Percentiles rank a stretch among this genome's conserved stretches.
These are phyloP conservation scores for Leptosomus discolor DNA, from an alignment of 2,113 vertebrate genomes.

Conservation along the genomic window DNA sequence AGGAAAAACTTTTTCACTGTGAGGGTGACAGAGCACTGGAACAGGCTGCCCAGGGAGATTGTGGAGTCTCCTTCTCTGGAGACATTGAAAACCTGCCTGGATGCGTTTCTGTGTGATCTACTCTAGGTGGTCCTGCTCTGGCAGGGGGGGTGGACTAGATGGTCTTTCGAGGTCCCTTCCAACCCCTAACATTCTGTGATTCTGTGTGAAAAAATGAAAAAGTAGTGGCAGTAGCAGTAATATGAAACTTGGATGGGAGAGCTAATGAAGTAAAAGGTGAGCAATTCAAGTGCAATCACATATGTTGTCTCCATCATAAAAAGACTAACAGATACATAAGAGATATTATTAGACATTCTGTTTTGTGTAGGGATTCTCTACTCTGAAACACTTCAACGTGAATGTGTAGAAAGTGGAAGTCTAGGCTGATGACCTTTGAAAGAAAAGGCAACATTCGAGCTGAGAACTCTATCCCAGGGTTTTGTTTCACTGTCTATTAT, in stretches of 20 bases:
- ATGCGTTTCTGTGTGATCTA: no score
- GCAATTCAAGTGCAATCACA: not conserved
- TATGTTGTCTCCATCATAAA: not conserved
- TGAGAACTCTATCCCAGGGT: not conserved
- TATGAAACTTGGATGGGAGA: not conserved
- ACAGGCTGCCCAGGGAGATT: no score
- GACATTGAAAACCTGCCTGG: no score
- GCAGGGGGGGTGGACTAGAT: no score
- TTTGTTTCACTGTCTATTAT: not conserved
- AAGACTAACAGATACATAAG: not conserved
- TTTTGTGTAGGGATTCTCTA: not conserved
- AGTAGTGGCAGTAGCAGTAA: not conserved
- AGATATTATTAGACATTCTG: not conserved
- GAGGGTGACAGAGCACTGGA: no score
- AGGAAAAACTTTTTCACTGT: no score
- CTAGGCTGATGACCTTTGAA: not conserved
- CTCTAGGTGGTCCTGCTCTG: no score
- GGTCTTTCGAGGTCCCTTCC: no score
- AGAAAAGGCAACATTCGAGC: not conserved
- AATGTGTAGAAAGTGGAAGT: not conserved
- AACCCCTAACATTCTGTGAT: no score
- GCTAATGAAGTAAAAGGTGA: not conserved
- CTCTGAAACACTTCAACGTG: not conserved
- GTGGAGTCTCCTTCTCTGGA: no score
- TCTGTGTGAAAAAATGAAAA: no score